Base-by-base conservation (phyloP, 2,797 vertebrate genomes). In the Pseudopleuronectes americanus region DNA sequence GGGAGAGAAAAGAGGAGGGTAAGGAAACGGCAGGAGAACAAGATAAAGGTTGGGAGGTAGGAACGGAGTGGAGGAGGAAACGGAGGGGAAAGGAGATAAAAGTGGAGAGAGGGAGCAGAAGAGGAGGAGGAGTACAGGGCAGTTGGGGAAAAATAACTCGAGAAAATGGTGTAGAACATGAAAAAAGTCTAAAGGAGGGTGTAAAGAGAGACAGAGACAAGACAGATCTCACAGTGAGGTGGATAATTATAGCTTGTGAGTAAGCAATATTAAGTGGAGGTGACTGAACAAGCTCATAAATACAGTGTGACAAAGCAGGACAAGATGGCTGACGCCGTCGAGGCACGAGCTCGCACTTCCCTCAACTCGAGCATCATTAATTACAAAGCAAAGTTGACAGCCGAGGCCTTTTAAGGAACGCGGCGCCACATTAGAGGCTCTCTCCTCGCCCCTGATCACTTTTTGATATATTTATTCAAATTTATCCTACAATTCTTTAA, bases 1-100 rank as follows among this genome's bases (percentile, higher is more conserved):
- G 62, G 36, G 57, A 67, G 59, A 51, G 52, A 56, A 68, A 21
- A 26, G 31, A 59, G 69, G 83, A n/a, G 47, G 47, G 17, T 21
- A 19, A 87, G 83, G 87, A 89, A 89, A 84, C 1, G 24, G 77
- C 57, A 23, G 64, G 64, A 83, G 67, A 71, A 62, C 22, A 36
- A 76, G 85, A 92, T 89, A 92, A 88, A 38, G 86, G 81, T 77
- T 57, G 85, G 74, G 74, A 58, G 64, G 23, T 57, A 78, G 21
- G 58, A 76, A 76, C 78, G 76, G 63, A 80, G 57, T 56, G 59
- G 75, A 64, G 70, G 57, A 82, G 84, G 80, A 90, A 90, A 80
- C n/a, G 0, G 13, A 72, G 77, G 23, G 89, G 81, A 90, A 90
- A 72, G 56, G 63, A 90, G 91, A 91, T 91, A 90, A 84, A 88